Evolutionary conservation across 2,888 invertebrate genomes (phyloP).

Genomic region (Callosobruchus maculatus): DNA sequence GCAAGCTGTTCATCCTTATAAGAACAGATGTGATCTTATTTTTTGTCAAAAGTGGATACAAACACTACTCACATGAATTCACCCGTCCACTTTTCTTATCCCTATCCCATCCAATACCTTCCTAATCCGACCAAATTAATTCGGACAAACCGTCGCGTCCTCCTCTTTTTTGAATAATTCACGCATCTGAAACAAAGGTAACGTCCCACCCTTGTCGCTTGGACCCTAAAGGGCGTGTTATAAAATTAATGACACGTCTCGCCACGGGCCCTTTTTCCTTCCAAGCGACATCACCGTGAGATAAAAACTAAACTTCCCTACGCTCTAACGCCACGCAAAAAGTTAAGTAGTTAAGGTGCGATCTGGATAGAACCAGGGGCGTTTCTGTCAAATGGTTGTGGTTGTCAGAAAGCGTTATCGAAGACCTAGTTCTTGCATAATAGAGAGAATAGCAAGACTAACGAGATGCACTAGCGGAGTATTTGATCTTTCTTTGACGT

Average conservation of each 20-base stretch:
- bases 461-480: too few relatives aligned
- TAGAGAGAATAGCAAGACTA: too few relatives aligned
- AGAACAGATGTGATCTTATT: too few relatives aligned
- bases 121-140: background rate
- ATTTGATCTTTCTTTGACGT: too few relatives aligned
- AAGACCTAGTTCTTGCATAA: too few relatives aligned
- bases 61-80: too few relatives aligned
- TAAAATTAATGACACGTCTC: conserved; percentile 10
- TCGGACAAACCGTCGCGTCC: background rate
- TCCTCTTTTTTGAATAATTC: background rate
- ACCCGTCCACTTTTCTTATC: background rate
- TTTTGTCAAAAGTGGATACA: too few relatives aligned
- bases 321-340: background rate
- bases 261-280: background rate
- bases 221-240: background rate
- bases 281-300: background rate
- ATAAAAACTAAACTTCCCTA: background rate
- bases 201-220: background rate
- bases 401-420: too few relatives aligned
- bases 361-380: background rate
- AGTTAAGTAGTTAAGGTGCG: background rate
- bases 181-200: background rate
- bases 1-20: too few relatives aligned
- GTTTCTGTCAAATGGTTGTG: too few relatives aligned
- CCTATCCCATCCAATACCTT: background rate